These are phyloP conservation scores for Danionella cerebrum DNA, from an alignment of 2,113 vertebrate genomes.

Conservation along the genomic window DNA sequence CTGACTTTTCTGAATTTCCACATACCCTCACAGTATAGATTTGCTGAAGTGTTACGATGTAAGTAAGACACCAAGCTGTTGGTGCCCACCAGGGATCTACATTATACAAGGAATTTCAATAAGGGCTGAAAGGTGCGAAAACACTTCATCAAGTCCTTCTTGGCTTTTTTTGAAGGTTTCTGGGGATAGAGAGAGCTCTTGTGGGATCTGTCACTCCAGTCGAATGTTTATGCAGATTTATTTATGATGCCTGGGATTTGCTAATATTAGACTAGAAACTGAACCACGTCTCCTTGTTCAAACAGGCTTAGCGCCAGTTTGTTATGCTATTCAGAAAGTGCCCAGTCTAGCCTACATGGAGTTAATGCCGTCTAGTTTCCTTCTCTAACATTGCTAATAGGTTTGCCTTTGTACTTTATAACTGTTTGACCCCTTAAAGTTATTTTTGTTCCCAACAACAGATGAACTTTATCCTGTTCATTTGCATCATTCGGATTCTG, in stretches of 20 bases:
- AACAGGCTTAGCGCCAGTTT: background rate
- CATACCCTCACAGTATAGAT: background rate
- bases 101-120: constrained; percentile 15
- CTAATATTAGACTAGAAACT: background rate
- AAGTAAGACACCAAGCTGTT: background rate
- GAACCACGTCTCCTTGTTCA: background rate
- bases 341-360: background rate
- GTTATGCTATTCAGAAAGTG: constrained; percentile 1
- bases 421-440: no score
- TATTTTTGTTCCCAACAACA: constrained; percentile 41
- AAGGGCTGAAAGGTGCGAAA: constrained; percentile 13
- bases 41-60: background rate
- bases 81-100: background rate
- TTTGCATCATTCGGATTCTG: constrained; percentile 91
- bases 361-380: background rate
- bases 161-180: background rate
- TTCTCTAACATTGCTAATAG: constrained; percentile 12
- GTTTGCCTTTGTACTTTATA: background rate
- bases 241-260: constrained; percentile 10
- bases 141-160: background rate
- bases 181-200: background rate
- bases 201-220: background rate
- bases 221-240: constrained; percentile 23
- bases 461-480: constrained; percentile 92
- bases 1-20: background rate